Evolutionary conservation across 2,113 vertebrate species (phyloP).

Genomic region (Mustela nigripes): DNA sequence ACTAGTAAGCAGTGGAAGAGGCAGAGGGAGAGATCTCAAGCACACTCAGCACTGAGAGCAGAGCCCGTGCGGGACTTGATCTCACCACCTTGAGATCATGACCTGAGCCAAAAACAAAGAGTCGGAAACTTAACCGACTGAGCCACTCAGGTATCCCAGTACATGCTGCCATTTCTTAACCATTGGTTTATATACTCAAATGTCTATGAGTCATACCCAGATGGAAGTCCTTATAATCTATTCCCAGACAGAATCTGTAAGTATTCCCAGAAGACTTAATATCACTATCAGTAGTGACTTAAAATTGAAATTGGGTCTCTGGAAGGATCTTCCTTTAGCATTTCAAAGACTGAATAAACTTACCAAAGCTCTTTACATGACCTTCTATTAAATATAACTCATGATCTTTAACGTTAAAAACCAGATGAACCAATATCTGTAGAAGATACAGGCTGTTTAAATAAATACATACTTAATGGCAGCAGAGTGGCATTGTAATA

Average conservation of each 20-base stretch:
- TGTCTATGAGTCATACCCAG: neutral
- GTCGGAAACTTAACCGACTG: neutral
- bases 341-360: neutral
- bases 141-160: neutral
- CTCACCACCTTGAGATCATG: neutral
- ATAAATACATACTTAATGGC: neutral
- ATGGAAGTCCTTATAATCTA: neutral
- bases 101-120: neutral
- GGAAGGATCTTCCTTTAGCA: neutral
- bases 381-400: neutral
- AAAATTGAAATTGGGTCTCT: neutral
- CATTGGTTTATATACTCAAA: neutral
- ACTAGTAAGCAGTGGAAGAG: neutral
- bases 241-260: neutral
- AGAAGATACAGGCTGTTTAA: neutral
- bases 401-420: neutral
- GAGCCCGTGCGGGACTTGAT: neutral
- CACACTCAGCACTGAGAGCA: neutral
- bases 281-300: neutral
- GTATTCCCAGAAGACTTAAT: neutral
- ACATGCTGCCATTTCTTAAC: neutral
- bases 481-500: neutral
- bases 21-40: neutral
- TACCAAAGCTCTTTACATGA: neutral
- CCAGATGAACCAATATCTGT: neutral